Evolutionary conservation across 1,140 invertebrate species (phyloP).

Genomic region (Tetramorium simillimum): DNA sequence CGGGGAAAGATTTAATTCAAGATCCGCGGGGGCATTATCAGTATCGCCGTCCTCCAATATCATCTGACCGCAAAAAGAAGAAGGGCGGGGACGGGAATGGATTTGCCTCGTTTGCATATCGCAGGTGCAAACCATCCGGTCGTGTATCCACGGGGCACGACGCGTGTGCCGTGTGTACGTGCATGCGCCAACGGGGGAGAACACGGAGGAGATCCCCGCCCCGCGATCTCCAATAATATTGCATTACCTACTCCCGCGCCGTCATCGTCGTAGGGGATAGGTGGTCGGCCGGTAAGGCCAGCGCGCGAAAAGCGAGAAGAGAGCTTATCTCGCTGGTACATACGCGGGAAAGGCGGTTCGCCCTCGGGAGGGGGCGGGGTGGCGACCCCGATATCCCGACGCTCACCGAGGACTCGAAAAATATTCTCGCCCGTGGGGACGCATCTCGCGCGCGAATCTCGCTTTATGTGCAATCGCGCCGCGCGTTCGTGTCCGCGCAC

Average conservation of each 20-base stretch:
- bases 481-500: slow-evolving; percentile 33
- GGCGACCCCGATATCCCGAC: slow-evolving; percentile 9
- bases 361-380: background rate
- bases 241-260: slow-evolving; percentile 50
- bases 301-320: slow-evolving; percentile 20
- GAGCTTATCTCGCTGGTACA: slow-evolving; percentile 54
- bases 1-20: background rate
- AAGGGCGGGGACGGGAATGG: background rate
- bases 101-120: slow-evolving; percentile 52
- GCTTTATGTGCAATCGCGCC: slow-evolving; percentile 51
- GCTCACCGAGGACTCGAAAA: slow-evolving; percentile 54
- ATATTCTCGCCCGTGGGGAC: slow-evolving; percentile 59
- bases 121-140: slow-evolving; percentile 42
- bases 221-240: slow-evolving; percentile 73
- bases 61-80: slow-evolving; percentile 22
- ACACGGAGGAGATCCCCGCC: slow-evolving; percentile 38
- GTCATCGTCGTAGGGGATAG: background rate
- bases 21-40: background rate
- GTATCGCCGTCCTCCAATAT: slow-evolving; percentile 30
- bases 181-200: background rate
- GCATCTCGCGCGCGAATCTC: slow-evolving; percentile 56
- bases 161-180: background rate
- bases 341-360: slow-evolving; percentile 34
- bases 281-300: slow-evolving; percentile 3
- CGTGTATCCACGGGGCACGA: slow-evolving; percentile 4